Base-by-base conservation (phyloP, 2,797 vertebrate genomes). In the Falco biarmicus region DNA sequence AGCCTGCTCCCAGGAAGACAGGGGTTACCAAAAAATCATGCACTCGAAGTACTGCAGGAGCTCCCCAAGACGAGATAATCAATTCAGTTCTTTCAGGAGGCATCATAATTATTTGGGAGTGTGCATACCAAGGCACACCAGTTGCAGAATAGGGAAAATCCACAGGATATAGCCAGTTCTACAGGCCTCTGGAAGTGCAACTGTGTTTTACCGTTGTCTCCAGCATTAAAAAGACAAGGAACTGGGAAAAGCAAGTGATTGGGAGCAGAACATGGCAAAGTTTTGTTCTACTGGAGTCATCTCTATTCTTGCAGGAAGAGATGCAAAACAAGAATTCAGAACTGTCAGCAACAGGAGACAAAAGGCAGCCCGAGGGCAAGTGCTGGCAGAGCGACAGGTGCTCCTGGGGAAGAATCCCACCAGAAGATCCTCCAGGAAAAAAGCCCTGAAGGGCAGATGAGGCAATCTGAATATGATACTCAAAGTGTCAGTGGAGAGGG, bases 361-460 rank as follows among this genome's bases (percentile, higher is more conserved):
- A 93, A 95, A 93, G 77, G 86, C 48, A 91, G 83, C 90, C 83
- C 22, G 37, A 39, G 63, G 93, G 80, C 84, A 87, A 71, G 53
- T 10, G 68, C 71, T 92, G 61, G 68, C 53, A 94, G 83, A 86
- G 47, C 26, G 15, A 75, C 5, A 74, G 64, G 53, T 71, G 47
- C 68, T 85, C 53, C 48, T 45, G 47, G 73, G 68, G 26, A 82
- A 87, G 48, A 87, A 56, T 24, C 9, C 6, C 53, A 87, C 54
- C 41, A 43, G 29, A 51, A 76, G 26, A 71, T 56, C 53, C 61
- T 57, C 31, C 80, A 92, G 20, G 39, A 84, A 84, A 90, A 81
- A 87, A 69, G 24, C 54, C 84, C 92, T 74, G 75, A 79, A 78
- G 65, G 50, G 74, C 45, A 95, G 56, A 87, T 34, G 39, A 93